Percentiles rank a stretch among this genome's conserved stretches.
phyloP scores from a whole-genome alignment of 2,888 invertebrate genomes.

The Diplolepis rosae region DNA sequence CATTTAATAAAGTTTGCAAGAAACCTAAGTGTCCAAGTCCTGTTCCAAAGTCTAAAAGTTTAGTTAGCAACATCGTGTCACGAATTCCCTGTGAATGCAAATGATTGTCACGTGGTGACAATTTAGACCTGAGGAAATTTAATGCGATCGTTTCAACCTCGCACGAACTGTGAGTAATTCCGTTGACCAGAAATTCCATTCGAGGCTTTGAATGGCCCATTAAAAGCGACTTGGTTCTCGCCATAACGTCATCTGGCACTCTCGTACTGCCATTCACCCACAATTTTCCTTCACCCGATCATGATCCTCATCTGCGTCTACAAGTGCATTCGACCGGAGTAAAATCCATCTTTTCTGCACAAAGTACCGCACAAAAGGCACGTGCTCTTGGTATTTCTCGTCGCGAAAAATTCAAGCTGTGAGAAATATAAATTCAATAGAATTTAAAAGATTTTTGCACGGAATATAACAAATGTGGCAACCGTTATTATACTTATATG shows the following conservation, averaged over 20 bases:
- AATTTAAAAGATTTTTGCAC: no score
- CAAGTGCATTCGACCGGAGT: not conserved
- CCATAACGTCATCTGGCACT: constrained; percentile 2
- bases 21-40: no score
- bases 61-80: not conserved
- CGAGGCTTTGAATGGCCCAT: not conserved
- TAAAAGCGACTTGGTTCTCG: constrained; percentile 4
- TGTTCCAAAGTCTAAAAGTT: not conserved
- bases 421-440: no score
- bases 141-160: constrained; percentile 14
- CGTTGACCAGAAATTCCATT: constrained; percentile 7
- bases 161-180: not conserved
- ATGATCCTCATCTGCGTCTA: constrained; percentile 2
- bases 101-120: constrained; percentile 14
- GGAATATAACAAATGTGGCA: no score
- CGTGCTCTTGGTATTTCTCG: not conserved
- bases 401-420: not conserved
- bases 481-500: no score
- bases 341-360: not conserved
- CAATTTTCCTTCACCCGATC: constrained; percentile 13
- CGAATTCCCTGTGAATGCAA: not conserved
- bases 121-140: not conserved
- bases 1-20: no score
- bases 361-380: no score
- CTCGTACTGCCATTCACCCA: not conserved